Base-by-base conservation (phyloP, 1,140 invertebrate species). In the Achroia grisella region DNA sequence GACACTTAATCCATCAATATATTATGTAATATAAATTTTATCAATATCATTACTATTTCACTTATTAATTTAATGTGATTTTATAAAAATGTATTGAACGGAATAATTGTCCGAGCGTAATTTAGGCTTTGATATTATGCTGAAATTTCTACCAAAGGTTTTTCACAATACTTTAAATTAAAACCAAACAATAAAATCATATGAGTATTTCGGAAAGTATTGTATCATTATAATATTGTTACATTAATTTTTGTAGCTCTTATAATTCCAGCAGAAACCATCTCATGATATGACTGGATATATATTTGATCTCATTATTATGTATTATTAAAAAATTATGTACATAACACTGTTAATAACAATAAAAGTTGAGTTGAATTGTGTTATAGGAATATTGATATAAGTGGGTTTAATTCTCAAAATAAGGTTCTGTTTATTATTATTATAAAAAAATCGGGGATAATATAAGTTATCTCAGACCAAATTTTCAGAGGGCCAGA, bases 401-500 rank as follows among this genome's bases (percentile, higher is more conserved):
- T 42, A 41, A 37, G 34, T 50, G 35, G 44, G 14, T 45, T 52
- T 46, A 35, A 47, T 45, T 45, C 36, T 56, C 43, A 52, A 33
- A 42, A 41, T 62, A 57, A 58, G 48, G 43, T 56, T 50, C 46
- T 46, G 41, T 43, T 56, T 50, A 61, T 56, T 40, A 57, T 37
- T n/a, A 14, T 13, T 15, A 15, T 37, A 23, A 23, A 40, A 41
- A n/a, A 58, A 44, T 48, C 50, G 64, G 52, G 56, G 56, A 55
- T 62, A 60, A 52, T 56, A 66, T n/a, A n/a, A n/a, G n/a, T 52
- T 52, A 68, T 59, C 50, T 78, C 58, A 73, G 75, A 79, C 75
- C 73, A 82, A 73, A 68, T 61, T 65, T 71, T 50, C 36, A 48
- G 62, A 58, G 58, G 63, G 72, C 57, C 59, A 65, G 60, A 66